Conservation (phyloP, 2,888 invertebrate genomes). For the Tyria jacobaeae region DNA sequence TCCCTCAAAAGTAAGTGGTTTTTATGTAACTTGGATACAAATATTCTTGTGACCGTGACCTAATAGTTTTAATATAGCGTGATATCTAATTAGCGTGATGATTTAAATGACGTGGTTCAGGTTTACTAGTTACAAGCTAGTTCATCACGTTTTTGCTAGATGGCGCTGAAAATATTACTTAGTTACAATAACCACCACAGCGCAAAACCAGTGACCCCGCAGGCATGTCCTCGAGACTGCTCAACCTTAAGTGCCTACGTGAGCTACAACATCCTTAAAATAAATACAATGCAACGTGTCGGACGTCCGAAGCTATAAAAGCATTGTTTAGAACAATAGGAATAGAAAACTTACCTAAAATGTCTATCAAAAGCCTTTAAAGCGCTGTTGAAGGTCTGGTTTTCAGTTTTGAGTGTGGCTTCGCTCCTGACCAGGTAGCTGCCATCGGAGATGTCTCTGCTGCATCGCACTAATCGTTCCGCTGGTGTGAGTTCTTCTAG, state of each 20-base stretch:
- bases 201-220: no score
- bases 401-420: conserved; percentile 67
- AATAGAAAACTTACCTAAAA: conserved; percentile 63
- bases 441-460: conserved; percentile 68
- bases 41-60: no score
- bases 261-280: no score
- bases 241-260: no score
- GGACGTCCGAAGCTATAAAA: background rate
- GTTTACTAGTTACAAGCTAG: background rate
- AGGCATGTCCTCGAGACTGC: no score
- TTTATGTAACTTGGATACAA: no score
- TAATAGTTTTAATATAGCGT: background rate
- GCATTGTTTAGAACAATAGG: background rate
- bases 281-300: no score
- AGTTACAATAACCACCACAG: background rate
- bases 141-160: background rate
- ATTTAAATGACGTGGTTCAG: background rate
- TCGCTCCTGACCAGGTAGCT: conserved; percentile 75
- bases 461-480: conserved; percentile 70
- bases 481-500: conserved; percentile 68
- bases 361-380: conserved; percentile 74
- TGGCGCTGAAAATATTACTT: background rate
- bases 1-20: no score
- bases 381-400: conserved; percentile 68
- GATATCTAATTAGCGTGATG: background rate